Evolutionary conservation across 2,113 vertebrate species (phyloP), one percentile per base, ranked within the genome.

Genomic region (Hylia prasina): DNA sequence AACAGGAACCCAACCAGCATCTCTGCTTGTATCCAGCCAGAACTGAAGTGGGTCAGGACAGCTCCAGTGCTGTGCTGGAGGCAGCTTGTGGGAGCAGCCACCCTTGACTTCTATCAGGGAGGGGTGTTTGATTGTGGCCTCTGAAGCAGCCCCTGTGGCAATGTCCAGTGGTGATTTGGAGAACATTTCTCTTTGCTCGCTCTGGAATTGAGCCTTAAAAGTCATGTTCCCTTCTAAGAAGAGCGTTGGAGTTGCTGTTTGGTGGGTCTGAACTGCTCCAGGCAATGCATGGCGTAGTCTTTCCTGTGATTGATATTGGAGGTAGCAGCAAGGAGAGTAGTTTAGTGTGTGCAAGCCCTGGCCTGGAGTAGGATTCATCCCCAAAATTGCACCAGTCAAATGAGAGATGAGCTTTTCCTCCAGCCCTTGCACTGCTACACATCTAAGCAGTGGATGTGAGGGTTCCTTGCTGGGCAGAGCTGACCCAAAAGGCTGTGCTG

Each of bases 131-230:
- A 15, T 3, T 50, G 30, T 1, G 6, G 24, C 40, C 11, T 45
- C 33, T 18, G 60, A 75, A 90, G 70, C 61, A 63, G 48, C 42
- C 27, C 27, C 27, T 15, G 56, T 77, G 48, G 31, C 64, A 28
- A 31, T 77, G 31, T 48, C 33, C 42, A 28, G 35, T 48, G 48
- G 31, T 51, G 45, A 47, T 51, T 30, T 28, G 37, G 28, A 79
- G 47, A 8, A 0, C 0, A 1, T 30, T 53, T n/a, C 12, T 63
- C 27, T 35, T 1, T 0, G 13, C 33, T 72, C 4, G 9, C 30
- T 69, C 39, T 35, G 66, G 35, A 56, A 68, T 2, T 47, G 66
- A 82, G 39, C 37, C 5, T 63, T 42, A 37, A 23, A 45, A 77
- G 57, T n/a, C 13, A 2, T 1, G 3, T 25, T 76, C 2, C 15